phyloP scores from a whole-genome alignment of 2,113 vertebrate genomes.

The Thunnus maccoyii region DNA sequence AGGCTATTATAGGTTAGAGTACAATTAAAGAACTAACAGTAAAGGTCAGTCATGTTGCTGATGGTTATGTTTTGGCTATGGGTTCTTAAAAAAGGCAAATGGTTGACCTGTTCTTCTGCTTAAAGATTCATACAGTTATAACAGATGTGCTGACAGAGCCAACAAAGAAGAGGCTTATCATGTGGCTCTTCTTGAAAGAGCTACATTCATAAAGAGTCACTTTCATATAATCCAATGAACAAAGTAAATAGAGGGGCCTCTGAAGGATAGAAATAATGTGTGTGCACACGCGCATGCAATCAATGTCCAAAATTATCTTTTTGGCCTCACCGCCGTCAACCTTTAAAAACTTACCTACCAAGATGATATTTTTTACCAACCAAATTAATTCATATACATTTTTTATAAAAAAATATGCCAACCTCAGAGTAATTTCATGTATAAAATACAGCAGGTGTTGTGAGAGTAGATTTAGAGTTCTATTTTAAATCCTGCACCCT shows the following conservation, averaged over 20 bases:
- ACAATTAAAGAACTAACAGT: neutral
- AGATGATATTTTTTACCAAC: conserved; percentile 4
- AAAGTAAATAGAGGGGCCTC: too few relatives aligned
- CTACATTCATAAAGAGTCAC: neutral
- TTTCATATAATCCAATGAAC: too few relatives aligned
- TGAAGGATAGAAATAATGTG: too few relatives aligned
- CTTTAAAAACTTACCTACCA: neutral
- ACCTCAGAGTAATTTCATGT: neutral
- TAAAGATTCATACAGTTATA: neutral
- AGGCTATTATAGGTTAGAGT: neutral
- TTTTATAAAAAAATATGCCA: conserved; percentile 4
- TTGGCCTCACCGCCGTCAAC: conserved; percentile 4
- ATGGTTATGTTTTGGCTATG: neutral
- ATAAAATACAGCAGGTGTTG: neutral
- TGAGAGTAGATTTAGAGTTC: conserved; percentile 1
- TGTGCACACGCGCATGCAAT: neutral
- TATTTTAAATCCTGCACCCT: neutral
- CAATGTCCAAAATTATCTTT: conserved; percentile 12
- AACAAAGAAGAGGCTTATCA: neutral
- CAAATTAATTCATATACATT: conserved; percentile 15
- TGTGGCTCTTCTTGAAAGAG: conserved; percentile 14
- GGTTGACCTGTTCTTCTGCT: too few relatives aligned
- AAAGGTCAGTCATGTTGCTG: conserved; percentile 2
- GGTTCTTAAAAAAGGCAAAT: neutral
- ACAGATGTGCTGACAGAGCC: neutral